Base-by-base conservation (phyloP, 2,113 vertebrate species). In the Catharus fuscescens region DNA sequence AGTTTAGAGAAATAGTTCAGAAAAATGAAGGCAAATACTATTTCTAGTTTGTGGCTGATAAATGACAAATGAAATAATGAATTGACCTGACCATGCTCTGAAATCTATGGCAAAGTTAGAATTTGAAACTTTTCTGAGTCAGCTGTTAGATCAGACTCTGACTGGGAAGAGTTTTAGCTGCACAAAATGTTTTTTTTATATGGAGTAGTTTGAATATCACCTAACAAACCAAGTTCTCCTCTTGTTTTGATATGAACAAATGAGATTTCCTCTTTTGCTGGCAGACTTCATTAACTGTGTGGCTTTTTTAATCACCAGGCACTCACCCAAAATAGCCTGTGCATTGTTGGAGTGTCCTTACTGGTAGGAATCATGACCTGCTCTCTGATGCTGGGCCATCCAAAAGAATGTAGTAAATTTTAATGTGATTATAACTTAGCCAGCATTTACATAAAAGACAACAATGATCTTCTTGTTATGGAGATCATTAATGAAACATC, bases 401-500 rank as follows among this genome's bases (percentile, higher is more conserved):
- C 61, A 67, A 88, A 95, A 78, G 71, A 91, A 87, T 66, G 66
- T 70, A 79, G 93, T 90, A 83, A 87, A 92, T 96, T 95, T 92
- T 81, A 69, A 89, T 95, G 78, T 36, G 70, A 87, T 76, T 95
- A 65, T 86, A 93, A 88, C 71, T 91, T 92, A 70, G 80, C 94
- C 87, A 95, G 70, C 60, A 57, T 97, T 94, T 94, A 93, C 74
- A 80, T 92, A 88, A 83, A 95, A 91, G 66, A 88, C 82, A 95
- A 97, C 93, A 97, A 76, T 95, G 76, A 84, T 93, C 50, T 78
- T 94, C 91, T 97, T 97, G 92, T 97, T 92, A 79, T 18, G 66
- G 69, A 96, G 72, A 96, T 94, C 90, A 96, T 96, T 97, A 95
- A 96, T 93, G 91, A 96, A 96, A 92, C 90, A 91, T 97, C 95